Evolutionary conservation across 2,113 vertebrate species (phyloP).

Genomic region (Ceyx cyanopectus): DNA sequence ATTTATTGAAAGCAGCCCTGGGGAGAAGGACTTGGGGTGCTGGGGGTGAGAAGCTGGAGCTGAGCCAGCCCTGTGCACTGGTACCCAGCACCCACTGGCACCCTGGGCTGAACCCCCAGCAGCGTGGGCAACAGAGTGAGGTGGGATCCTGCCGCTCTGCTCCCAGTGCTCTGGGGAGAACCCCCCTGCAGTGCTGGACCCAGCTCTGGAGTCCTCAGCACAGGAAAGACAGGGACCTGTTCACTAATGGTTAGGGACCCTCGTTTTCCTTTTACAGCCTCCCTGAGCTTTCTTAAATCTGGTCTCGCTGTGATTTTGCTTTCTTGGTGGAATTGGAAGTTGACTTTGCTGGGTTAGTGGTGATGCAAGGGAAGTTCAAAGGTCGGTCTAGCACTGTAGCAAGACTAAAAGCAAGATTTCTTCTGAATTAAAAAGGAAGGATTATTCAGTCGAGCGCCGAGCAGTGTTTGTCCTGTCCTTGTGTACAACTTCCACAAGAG

Average conservation of each 20-base stretch:
- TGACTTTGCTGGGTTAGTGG: not conserved
- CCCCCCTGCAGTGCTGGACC: too few relatives aligned
- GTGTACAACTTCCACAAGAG: conserved; percentile 28
- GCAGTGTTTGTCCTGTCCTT: not conserved
- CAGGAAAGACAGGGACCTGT: too few relatives aligned
- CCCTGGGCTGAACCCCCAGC: too few relatives aligned
- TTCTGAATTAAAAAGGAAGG: not conserved
- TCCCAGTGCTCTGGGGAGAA: too few relatives aligned
- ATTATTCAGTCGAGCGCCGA: accelerated
- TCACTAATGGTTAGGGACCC: not conserved
- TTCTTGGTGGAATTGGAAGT: not conserved
- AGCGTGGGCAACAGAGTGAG: too few relatives aligned
- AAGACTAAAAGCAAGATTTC: not conserved
- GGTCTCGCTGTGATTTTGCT: accelerated
- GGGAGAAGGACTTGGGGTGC: too few relatives aligned
- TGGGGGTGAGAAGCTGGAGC: too few relatives aligned
- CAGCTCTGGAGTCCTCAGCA: too few relatives aligned
- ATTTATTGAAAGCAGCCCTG: not conserved
- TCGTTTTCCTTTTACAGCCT: not conserved
- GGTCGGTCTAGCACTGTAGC: not conserved
- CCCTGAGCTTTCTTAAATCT: not conserved
- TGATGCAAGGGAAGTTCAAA: not conserved
- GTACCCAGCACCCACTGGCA: too few relatives aligned
- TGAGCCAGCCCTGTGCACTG: too few relatives aligned
- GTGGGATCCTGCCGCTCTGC: too few relatives aligned